Conservation (phyloP, 2,888 invertebrate genomes). For the Ichneumoninae sp. region DNA sequence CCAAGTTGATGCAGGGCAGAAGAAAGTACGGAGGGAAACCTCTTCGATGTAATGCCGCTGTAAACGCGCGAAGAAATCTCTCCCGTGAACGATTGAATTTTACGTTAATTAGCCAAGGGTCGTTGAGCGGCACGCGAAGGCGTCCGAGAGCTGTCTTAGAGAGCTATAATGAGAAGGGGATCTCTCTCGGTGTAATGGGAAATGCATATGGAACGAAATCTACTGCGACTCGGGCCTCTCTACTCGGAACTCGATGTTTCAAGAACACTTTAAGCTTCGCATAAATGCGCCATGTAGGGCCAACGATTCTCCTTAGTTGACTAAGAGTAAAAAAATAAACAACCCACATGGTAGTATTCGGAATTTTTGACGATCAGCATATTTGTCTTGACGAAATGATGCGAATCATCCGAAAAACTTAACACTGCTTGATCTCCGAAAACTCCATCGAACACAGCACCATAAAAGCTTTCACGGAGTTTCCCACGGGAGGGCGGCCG, state of each 20-base stretch:
- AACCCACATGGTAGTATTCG: background rate
- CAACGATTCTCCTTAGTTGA: constrained; percentile 2
- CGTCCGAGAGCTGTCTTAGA: constrained; percentile 66
- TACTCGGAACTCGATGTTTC: constrained; percentile 45
- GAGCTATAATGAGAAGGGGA: constrained; percentile 70
- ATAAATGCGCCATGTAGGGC: constrained; percentile 38
- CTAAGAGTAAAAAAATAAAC: background rate
- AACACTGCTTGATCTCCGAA: background rate
- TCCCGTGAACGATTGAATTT: constrained; percentile 80
- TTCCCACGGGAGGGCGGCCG: constrained; percentile 62
- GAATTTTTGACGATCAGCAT: constrained; percentile 1
- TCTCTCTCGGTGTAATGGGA: constrained; percentile 68
- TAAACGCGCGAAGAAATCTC: constrained; percentile 60
- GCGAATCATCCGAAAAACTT: constrained; percentile 4
- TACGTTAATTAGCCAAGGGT: constrained; percentile 81
- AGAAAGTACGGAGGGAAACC: constrained; percentile 16
- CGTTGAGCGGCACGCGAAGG: constrained; percentile 79
- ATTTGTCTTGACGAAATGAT: background rate
- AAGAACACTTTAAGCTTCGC: constrained; percentile 26
- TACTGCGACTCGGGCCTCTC: constrained; percentile 45
- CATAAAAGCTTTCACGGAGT: constrained; percentile 10
- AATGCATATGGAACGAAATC: constrained; percentile 68
- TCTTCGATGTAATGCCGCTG: constrained; percentile 51
- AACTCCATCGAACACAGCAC: constrained; percentile 1
- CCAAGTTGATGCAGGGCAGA: background rate